Conservation (phyloP, 2,888 invertebrate genomes). For the Papilio protenor region DNA sequence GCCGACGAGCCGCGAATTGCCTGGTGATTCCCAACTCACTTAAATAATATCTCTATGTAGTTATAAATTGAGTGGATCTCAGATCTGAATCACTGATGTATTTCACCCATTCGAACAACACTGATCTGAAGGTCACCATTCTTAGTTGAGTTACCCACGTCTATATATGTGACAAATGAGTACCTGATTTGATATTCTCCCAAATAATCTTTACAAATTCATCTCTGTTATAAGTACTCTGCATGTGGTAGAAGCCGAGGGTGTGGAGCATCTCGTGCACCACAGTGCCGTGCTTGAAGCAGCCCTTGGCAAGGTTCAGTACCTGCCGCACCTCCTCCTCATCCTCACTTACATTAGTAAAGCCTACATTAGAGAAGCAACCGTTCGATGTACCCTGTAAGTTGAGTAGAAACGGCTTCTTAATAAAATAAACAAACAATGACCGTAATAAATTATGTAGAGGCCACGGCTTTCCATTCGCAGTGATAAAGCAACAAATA, state of each 20-base stretch:
- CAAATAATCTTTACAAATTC: conserved; percentile 89
- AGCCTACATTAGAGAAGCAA: conserved; percentile 79
- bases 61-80: too few species aligned
- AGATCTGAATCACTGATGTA: too few species aligned
- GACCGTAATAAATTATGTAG: neutral
- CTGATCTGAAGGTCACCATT: too few species aligned
- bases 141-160: too few species aligned
- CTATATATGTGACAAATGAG: neutral
- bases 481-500: neutral
- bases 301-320: conserved; percentile 82
- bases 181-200: conserved; percentile 88
- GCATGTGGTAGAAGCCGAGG: conserved; percentile 93
- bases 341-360: conserved; percentile 54
- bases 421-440: conserved; percentile 10
- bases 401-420: conserved; percentile 13
- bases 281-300: conserved; percentile 86
- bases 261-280: conserved; percentile 92
- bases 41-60: too few species aligned
- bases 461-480: neutral
- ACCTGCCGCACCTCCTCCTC: conserved; percentile 68
- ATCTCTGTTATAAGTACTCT: conserved; percentile 91
- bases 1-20: too few species aligned
- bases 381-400: conserved; percentile 89
- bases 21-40: too few species aligned
- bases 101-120: too few species aligned